Base-by-base conservation (phyloP, 2,888 invertebrate species). In the Hirtodrosophila histrioides region DNA sequence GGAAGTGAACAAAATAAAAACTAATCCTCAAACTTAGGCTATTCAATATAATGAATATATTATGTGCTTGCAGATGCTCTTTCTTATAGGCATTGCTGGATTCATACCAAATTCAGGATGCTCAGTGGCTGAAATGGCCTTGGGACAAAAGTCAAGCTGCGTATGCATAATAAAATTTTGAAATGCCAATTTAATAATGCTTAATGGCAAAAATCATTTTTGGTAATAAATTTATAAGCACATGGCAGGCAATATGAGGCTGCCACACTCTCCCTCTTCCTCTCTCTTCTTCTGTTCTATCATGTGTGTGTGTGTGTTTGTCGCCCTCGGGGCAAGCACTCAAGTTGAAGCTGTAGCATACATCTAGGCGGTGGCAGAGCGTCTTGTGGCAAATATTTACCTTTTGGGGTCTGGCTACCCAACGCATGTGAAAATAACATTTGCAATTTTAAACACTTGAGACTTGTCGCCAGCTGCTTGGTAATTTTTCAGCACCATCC, bases 101-200 rank as follows among this genome's bases (percentile, higher is more conserved):
- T 27, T 35, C 53, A 53, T 49, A 23, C 9, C 36, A 36, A 11
- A 45, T 40, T 43, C 41, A 29, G 12, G 41, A 49, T 55, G 24
- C 57, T 33, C 48, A 48, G 44, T 9, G 44, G 51, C 36, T 11
- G 46, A 3, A 40, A 17, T 35, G 43, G 63, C 78, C 69, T 54
- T 51, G 58, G 67, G 78, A 55, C 78, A 74, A 72, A 53, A 74
- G 73, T 77, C 74, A 74, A 72, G 62, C 73, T 77, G 74, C 74
- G 78, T 81, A 69, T 76, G 77, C 74, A 67, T 81, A 75, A 78
- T 78, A 81, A 72, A 75, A 78, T 71, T 77, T 77, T 69, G 64
- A 85, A 85, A 88, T 88, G 85, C 77, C 88, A 86, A 89, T 89
- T 89, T 89, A 89, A 89, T 89, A 88, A 81, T 73, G 83, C 78